Percentiles rank a stretch among this genome's conserved stretches.
Evolutionary conservation across 1,140 invertebrate species (phyloP).

Genomic region (Drosophila bocki): DNA sequence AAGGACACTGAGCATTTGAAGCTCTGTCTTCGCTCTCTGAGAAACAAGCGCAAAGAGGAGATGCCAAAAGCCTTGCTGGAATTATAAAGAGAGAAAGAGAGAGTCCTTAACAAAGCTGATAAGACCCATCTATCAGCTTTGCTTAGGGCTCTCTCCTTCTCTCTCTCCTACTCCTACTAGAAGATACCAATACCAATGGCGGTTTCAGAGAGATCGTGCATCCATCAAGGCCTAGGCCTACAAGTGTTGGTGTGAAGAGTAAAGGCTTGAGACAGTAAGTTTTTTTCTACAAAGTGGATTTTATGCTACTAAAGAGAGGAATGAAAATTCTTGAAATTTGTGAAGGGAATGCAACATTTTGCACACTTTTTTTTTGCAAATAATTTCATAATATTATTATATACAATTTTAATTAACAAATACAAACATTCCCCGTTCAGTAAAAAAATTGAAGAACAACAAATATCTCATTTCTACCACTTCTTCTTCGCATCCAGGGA

Average conservation of each 20-base stretch:
- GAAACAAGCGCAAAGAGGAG: not conserved
- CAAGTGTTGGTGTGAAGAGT: not conserved
- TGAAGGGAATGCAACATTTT: not conserved
- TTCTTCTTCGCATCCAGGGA: slow-evolving; percentile 99
- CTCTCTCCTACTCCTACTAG: too few species aligned
- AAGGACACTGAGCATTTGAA: too few species aligned
- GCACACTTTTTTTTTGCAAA: not conserved
- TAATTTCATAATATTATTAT: not conserved
- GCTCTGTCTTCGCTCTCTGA: not conserved
- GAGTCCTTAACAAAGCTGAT: too few species aligned
- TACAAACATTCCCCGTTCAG: not conserved
- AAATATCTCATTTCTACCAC: slow-evolving; percentile 89
- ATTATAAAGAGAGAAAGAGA: too few species aligned
- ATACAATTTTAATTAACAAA: slow-evolving; percentile 4
- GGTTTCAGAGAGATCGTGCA: too few species aligned
- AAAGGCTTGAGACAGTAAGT: not conserved
- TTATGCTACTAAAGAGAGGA: not conserved
- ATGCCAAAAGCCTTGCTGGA: too few species aligned
- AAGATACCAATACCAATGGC: too few species aligned
- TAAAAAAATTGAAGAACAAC: not conserved
- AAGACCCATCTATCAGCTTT: too few species aligned
- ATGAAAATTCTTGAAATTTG: not conserved
- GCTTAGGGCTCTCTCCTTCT: too few species aligned
- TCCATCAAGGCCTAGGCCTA: too few species aligned
- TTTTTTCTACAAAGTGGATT: not conserved